phyloP scores from a whole-genome alignment of 2,113 vertebrate species.

The Gyps fulvus region DNA sequence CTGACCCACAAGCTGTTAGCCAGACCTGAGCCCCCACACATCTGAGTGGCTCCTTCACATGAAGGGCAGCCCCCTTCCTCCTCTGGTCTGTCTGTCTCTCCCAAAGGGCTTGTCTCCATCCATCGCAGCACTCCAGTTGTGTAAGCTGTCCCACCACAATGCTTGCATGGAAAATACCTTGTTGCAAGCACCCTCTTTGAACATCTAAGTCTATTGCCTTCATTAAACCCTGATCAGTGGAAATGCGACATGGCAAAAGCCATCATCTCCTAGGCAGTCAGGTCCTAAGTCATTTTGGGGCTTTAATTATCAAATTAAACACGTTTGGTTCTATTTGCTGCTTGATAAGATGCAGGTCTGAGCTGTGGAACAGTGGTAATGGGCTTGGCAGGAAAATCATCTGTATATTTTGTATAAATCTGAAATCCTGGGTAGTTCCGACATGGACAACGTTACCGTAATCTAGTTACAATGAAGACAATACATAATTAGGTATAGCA shows the following conservation, averaged over 20 bases:
- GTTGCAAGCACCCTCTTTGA: background rate
- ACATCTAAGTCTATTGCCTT: background rate
- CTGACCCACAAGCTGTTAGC: too few relatives aligned
- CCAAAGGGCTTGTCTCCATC: background rate
- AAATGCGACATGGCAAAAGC: background rate
- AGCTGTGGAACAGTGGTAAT: background rate
- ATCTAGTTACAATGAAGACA: background rate
- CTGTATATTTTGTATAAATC: background rate
- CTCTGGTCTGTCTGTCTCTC: background rate
- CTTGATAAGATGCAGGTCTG: background rate
- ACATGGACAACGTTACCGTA: background rate
- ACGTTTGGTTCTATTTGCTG: background rate
- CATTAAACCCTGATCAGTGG: background rate
- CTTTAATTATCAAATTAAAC: background rate
- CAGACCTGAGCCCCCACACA: background rate
- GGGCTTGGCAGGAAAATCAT: background rate
- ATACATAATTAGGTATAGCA: background rate
- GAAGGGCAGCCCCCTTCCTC: background rate
- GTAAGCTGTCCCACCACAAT: background rate
- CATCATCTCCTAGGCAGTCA: background rate
- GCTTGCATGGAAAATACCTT: background rate
- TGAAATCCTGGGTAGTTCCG: background rate
- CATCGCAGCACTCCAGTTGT: fast-evolving
- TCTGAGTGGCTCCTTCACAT: background rate
- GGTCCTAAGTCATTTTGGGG: background rate